Percentiles rank a stretch among this genome's conserved stretches.
phyloP scores from a whole-genome alignment of 1,140 invertebrate genomes.

The Zaprionus davidi region DNA sequence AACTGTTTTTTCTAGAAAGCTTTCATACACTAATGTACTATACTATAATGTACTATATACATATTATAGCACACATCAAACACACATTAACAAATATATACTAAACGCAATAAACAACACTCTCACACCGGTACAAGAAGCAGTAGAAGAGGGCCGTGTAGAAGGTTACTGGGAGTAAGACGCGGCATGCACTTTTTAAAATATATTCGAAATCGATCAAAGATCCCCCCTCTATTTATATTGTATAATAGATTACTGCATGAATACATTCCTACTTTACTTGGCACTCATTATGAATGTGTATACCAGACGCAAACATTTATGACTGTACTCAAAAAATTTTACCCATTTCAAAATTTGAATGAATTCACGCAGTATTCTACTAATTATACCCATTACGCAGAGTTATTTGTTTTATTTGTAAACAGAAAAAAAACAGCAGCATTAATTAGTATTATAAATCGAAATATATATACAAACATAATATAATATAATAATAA shows the following conservation, averaged over 20 bases:
- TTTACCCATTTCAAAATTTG: too few species aligned
- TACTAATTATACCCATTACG: not conserved
- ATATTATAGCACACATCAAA: conserved; percentile 45
- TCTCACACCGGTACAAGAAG: not conserved
- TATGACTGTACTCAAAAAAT: too few species aligned
- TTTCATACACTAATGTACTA: conserved; percentile 65
- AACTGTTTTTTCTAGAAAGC: conserved; percentile 81
- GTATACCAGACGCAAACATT: too few species aligned
- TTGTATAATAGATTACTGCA: too few species aligned
- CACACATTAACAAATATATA: conserved; percentile 27
- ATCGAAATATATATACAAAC: conserved; percentile 13
- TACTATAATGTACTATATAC: conserved; percentile 20
- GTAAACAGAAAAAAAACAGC: conserved; percentile 19
- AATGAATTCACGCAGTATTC: conserved; percentile 5
- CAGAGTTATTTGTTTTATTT: conserved; percentile 38
- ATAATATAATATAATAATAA: conserved; percentile 13
- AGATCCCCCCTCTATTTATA: conserved; percentile 7
- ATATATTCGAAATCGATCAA: conserved; percentile 18
- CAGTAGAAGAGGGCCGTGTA: conserved; percentile 22
- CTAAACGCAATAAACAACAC: conserved; percentile 18
- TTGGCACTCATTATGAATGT: too few species aligned
- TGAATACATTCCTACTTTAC: too few species aligned
- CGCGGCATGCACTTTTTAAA: conserved; percentile 50
- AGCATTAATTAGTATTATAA: conserved; percentile 50
- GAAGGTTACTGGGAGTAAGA: conserved; percentile 16